Conservation (phyloP, 1,140 invertebrate genomes). For the Microplitis demolitor region DNA sequence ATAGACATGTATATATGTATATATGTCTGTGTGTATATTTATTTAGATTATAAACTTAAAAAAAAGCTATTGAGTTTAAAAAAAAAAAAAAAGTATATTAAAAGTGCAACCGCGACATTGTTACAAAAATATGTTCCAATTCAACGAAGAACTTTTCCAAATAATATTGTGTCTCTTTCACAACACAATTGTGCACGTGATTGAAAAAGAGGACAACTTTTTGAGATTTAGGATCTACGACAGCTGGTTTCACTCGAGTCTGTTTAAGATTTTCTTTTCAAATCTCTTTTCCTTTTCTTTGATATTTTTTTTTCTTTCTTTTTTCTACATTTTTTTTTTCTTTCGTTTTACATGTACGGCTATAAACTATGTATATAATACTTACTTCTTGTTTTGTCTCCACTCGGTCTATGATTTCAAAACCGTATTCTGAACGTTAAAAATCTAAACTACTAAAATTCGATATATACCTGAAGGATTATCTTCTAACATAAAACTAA, state of each 20-base stretch:
- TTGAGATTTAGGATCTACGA: neutral
- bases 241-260: neutral
- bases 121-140: neutral
- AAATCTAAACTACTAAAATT: neutral
- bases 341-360: too few relatives aligned
- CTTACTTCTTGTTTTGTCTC: neutral
- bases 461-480: slow-evolving; percentile 18
- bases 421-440: neutral
- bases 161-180: neutral
- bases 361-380: too few relatives aligned
- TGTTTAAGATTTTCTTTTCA: neutral
- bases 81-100: too few relatives aligned
- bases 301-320: neutral
- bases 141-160: neutral
- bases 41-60: too few relatives aligned
- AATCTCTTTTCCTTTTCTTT: neutral
- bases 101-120: neutral
- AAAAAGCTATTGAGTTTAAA: too few relatives aligned
- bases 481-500: neutral
- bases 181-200: neutral
- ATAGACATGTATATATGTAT: neutral
- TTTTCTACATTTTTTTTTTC: neutral
- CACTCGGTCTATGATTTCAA: neutral
- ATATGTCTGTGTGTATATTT: too few relatives aligned
- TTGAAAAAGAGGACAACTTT: neutral